Evolutionary conservation across 2,113 vertebrate genomes (phyloP), one percentile per base, ranked within the genome.

Genomic region (Rhinolophus sinicus): DNA sequence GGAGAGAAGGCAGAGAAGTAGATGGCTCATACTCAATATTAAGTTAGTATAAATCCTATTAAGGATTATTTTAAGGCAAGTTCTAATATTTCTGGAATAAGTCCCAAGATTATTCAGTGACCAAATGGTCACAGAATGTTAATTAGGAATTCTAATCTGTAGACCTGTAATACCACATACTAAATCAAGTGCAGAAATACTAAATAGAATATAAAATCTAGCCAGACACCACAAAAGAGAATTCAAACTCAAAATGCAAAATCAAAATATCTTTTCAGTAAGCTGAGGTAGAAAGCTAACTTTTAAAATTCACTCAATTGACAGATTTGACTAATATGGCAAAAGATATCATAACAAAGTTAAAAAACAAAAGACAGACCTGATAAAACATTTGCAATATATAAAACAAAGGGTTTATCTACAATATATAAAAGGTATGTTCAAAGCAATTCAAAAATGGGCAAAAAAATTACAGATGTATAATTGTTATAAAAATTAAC

Each of bases 171-270:
- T 56, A 67, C 11, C 10, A 72, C 30, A 73, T 0, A 0, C 33
- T 70, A 87, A 97, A 88, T 72, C 67, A 40, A 5, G 24, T 93
- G 82, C 95, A 97, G 52, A 80, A 95, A 56, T 16, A 93, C 50
- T 22, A 58, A 22, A 75, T 56, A 38, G 24, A 73, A 38, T 28
- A 10, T 70, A 96, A 65, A 85, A 44, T 0, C 44, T 2, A 5
- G 40, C 52, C 2, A 5, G 1, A 50, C 38, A 86, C 21, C 77
- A 18, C 35, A 92, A 72, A 0, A 21, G 65, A 81, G 62, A 84
- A 91, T 56, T 70, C 28, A 81, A 81, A 56, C 28, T 44, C 22
- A 69, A 58, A 30, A 54, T 80, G 16, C 18, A 64, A 89, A 64
- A 89, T 64, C 22, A 89, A 89, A 76, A 77, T 38, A 77, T 21